Base-by-base conservation (phyloP, 2,113 vertebrate genomes). In the Oriolus oriolus region DNA sequence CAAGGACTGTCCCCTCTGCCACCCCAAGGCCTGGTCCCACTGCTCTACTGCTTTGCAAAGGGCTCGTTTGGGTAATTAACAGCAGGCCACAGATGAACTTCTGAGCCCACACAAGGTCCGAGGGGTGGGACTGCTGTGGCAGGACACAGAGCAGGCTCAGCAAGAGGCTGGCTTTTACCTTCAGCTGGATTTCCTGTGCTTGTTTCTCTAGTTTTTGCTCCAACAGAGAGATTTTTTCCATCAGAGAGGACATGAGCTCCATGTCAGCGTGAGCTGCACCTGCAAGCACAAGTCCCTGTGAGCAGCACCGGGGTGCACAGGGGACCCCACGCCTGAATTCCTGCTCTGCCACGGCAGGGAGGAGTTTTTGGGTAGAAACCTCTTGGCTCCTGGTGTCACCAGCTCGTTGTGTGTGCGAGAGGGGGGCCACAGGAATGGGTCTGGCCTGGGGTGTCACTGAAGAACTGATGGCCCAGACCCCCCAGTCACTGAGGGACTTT, bases 191-290 rank as follows among this genome's bases (percentile, higher is more conserved):
- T 95, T 99, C 98, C 2, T 96, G 70, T 8, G 93, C 95, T 94
- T 99, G 99, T 54, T 50, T 61, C 80, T 89, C 98, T 93, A 99
- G 70, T 65, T 91, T 98, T 54, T 66, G 92, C 91, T 99, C 99
- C 96, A 99, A 87, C 41, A 97, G 74, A n/a, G 74, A 69, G 70
- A 99, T 63, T 84, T 97, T 98, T 89, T 97, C 97, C 78, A 93
- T 93, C 98, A 98, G 96, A 53, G 97, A 97, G 56, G 98, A 95
- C 77, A 97, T 31, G 20, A 98, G 97, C 63, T 99, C 98, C 9
- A 56, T 56, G 87, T 98, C 97, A 14, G 77, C 44, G 1, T 42
- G 95, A 30, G 70, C 70, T 53, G 91, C 23, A 1, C 68, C 98
- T 99, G 94, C 30, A 92, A 94, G 65, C 56, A 94, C 53, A 44